A percentile compares a stretch with the other conserved stretches of the same genome.
Evolutionary conservation across 2,797 vertebrate genomes (phyloP).

Genomic region (Craterocephalus amniculus): DNA sequence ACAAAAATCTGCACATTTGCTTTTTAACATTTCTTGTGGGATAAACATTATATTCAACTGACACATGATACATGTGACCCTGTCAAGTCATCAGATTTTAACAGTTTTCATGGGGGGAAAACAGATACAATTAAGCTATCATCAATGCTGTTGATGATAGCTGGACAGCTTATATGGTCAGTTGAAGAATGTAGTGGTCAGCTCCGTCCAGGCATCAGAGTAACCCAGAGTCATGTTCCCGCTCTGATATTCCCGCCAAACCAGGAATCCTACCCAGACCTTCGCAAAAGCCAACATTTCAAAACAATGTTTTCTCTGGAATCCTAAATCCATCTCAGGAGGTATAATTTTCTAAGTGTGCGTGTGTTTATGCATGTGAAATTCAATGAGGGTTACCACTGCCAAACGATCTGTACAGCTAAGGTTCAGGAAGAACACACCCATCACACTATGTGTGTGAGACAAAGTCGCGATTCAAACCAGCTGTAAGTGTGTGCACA

Average conservation of each 20-base stretch:
- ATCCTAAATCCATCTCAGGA: conserved; percentile 28
- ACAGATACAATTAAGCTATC: no score
- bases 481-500: conserved; percentile 52
- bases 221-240: conserved; percentile 16
- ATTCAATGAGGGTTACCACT: conserved; percentile 44
- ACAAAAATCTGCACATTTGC: neutral
- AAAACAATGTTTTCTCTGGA: conserved; percentile 67
- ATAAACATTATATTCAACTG: neutral
- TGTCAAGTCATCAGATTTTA: no score
- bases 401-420: conserved; percentile 42
- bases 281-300: conserved; percentile 43
- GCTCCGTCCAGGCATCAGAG: conserved; percentile 25
- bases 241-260: conserved; percentile 50
- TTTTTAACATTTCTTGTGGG: neutral
- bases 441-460: conserved; percentile 20
- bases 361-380: conserved; percentile 42
- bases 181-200: conserved; percentile 57
- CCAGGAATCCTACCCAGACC: conserved; percentile 46
- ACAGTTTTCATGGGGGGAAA: neutral
- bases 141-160: conserved; percentile 8
- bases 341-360: conserved; percentile 54
- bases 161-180: conserved; percentile 22
- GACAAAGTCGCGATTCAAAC: conserved; percentile 49
- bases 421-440: conserved; percentile 53
- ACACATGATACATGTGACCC: neutral